Evolutionary conservation across 1,140 invertebrate genomes (phyloP).

Genomic region (Venturia canescens): DNA sequence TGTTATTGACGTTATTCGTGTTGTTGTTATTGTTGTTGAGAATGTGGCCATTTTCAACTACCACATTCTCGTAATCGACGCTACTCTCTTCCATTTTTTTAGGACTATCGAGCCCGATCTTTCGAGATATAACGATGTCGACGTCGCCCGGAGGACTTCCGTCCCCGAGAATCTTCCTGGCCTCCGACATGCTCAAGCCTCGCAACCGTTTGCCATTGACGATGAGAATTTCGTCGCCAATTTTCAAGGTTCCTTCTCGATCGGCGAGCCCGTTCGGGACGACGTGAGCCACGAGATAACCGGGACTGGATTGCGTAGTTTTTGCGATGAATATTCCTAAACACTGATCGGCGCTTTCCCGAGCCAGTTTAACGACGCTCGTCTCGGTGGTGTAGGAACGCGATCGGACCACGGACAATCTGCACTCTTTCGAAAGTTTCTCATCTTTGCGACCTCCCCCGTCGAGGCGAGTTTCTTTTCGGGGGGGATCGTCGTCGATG

Average conservation of each 20-base stretch:
- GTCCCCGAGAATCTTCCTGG: conserved; percentile 82
- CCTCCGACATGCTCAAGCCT: conserved; percentile 86
- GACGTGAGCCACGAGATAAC: conserved; percentile 90
- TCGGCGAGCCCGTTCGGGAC: conserved; percentile 87
- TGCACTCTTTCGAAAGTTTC: conserved; percentile 32
- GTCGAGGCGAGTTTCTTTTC: not conserved
- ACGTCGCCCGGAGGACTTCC: conserved; percentile 81
- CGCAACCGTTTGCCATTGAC: conserved; percentile 87
- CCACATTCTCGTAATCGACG: conserved; percentile 83
- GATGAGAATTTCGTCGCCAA: conserved; percentile 90
- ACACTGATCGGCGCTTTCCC: conserved; percentile 82
- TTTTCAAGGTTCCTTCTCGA: conserved; percentile 85
- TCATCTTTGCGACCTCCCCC: conserved; percentile 10
- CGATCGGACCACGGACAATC: conserved; percentile 75
- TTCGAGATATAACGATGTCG: conserved; percentile 84
- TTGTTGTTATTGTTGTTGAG: conserved; percentile 54
- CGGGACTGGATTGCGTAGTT: conserved; percentile 83
- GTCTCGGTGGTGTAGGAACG: conserved; percentile 75
- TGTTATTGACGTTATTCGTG: conserved; percentile 4
- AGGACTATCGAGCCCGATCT: conserved; percentile 63
- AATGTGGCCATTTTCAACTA: conserved; percentile 77
- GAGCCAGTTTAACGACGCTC: conserved; percentile 83
- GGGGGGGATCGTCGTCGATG: not conserved
- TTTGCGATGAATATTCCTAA: conserved; percentile 92
- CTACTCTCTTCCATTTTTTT: conserved; percentile 81